Evolutionary conservation across 1,140 invertebrate species (phyloP).

Genomic region (honey bee (Apis mellifera)): DNA sequence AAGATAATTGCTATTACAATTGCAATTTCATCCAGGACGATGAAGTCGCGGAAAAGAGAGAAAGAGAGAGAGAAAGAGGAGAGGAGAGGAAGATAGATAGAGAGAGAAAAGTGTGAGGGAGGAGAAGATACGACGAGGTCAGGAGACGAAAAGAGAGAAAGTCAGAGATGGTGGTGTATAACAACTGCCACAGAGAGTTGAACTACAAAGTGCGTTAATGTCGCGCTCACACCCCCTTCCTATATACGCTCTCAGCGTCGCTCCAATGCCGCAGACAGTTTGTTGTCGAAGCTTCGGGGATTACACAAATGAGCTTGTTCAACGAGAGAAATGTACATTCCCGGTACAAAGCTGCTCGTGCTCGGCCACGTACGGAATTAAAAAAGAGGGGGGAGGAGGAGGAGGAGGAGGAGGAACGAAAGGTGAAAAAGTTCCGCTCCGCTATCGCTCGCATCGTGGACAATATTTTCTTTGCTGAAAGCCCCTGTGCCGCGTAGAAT

Average conservation of each 20-base stretch:
- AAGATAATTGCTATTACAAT: conserved; percentile 76
- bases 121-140: background rate
- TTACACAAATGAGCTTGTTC: conserved; percentile 73
- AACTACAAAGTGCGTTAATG: conserved; percentile 73
- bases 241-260: conserved; percentile 38
- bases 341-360: conserved; percentile 62
- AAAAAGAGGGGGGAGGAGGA: conserved; percentile 21
- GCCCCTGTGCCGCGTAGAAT: conserved; percentile 59
- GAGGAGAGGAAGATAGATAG: background rate
- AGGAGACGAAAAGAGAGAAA: conserved; percentile 3
- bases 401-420: conserved; percentile 5
- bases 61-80: conserved; percentile 1
- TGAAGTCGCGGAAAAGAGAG: conserved; percentile 28
- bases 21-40: conserved; percentile 69
- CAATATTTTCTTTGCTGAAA: conserved; percentile 69
- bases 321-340: conserved; percentile 67
- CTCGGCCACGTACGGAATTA: conserved; percentile 60
- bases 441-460: conserved; percentile 60
- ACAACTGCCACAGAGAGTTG: conserved; percentile 55
- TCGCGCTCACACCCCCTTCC: conserved; percentile 60
- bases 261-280: conserved; percentile 62
- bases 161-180: conserved; percentile 18
- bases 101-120: no score
- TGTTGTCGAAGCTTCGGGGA: conserved; percentile 71
- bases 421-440: conserved; percentile 62